Evolutionary conservation across 2,888 invertebrate genomes (phyloP), one percentile per base, ranked within the genome.

Genomic region (Drosophila limbata): DNA sequence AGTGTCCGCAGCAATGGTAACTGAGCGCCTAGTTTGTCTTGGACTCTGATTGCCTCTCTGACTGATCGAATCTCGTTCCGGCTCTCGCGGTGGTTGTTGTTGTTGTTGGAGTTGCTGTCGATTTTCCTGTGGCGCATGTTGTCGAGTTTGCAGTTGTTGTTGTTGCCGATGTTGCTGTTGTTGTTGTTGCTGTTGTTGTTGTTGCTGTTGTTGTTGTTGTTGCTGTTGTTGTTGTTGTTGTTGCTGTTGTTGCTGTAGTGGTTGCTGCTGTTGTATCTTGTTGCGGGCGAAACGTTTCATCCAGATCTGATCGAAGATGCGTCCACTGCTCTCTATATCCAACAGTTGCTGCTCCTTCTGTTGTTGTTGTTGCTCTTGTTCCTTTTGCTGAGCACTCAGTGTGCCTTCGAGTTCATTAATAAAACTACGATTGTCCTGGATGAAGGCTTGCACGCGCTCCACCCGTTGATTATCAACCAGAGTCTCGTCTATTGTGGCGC

Each of bases 381-480:
- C 63, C 9, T 15, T 37, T 0, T 63, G 67, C 19, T 69, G 82
- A 1, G 9, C 64, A 10, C 67, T 70, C 42, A 92, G 50, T 1
- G 92, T 88, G 1, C 91, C 83, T 59, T 93, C 91, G 1, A 93
- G 59, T 45, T 93, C 91, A 52, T 77, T 75, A 19, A 92, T 73
- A 25, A 93, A 92, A 64, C 88, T 90, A 8, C 90, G 91, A 69
- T 92, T 92, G 0, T 93, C 92, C 25, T 87, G 74, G 9, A 93
- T 90, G 47, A 92, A 91, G 31, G 79, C 80, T 50, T 92, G 84
- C 0, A 91, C 84, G 13, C 84, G 77, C n/a, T 88, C 68, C 21
- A 92, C 55, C 0, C 85, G 86, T n/a, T 82, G 79, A 9, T 52
- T 53, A 17, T 73, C 69, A 2, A 77, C 15, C 0, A 67, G n/a